Evolutionary conservation across 2,888 invertebrate species (phyloP).

Genomic region (Deladenus siricidicola): DNA sequence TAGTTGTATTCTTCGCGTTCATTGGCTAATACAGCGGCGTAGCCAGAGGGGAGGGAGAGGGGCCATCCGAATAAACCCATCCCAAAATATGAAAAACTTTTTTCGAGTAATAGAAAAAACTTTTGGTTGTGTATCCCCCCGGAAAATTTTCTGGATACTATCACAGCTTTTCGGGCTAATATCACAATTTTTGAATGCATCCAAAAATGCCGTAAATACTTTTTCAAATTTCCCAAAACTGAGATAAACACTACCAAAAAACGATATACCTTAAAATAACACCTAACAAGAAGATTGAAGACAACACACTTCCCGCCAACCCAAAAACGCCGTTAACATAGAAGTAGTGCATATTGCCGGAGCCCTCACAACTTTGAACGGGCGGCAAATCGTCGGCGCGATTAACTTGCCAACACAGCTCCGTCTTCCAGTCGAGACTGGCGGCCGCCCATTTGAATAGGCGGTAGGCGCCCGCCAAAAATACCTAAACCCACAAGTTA

Average conservation of each 20-base stretch:
- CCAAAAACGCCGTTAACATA: slow-evolving; percentile 72
- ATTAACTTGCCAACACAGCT: slow-evolving; percentile 61
- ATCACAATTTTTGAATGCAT: too few relatives aligned
- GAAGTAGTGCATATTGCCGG: slow-evolving; percentile 72
- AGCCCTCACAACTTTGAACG: slow-evolving; percentile 70
- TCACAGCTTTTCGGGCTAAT: too few relatives aligned
- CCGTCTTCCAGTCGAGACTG: slow-evolving; percentile 55
- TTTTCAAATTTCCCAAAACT: too few relatives aligned
- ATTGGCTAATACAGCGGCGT: too few relatives aligned
- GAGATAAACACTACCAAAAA: background rate
- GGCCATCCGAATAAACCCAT: background rate
- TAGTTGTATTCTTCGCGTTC: slow-evolving; percentile 9
- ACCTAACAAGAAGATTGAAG: slow-evolving; percentile 64
- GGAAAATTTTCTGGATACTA: too few relatives aligned
- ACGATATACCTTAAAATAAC: slow-evolving; percentile 48
- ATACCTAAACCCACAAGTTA: slow-evolving; percentile 53
- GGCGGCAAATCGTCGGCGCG: slow-evolving; percentile 63
- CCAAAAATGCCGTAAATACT: too few relatives aligned
- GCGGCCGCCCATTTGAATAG: slow-evolving; percentile 56
- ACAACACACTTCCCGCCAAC: slow-evolving; percentile 66
- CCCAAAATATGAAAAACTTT: background rate
- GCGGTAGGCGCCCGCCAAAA: slow-evolving; percentile 59
- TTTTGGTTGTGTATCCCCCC: too few relatives aligned
- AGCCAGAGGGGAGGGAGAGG: background rate
- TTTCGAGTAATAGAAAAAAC: too few relatives aligned